Percentiles rank a stretch among this genome's conserved stretches.
Conservation (phyloP, 2,888 invertebrate genomes). For the Himalopsyche tibetana region DNA sequence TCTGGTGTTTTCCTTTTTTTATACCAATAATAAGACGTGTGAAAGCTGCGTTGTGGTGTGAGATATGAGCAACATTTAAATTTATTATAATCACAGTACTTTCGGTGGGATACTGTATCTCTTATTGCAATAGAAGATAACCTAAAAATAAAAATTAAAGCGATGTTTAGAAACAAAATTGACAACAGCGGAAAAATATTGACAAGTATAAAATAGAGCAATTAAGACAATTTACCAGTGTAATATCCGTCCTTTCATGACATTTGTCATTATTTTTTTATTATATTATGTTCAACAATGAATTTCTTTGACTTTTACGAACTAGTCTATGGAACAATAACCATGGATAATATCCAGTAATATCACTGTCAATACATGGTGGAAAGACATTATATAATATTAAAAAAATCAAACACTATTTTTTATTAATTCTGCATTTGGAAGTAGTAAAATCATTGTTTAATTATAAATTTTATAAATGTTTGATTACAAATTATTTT, state of each 20-base stretch:
- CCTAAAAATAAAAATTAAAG: constrained; percentile 39
- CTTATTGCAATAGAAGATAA: constrained; percentile 44
- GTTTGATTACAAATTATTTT: too few relatives aligned
- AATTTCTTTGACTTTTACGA: too few relatives aligned
- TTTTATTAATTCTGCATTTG: too few relatives aligned
- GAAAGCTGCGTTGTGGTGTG: constrained; percentile 66
- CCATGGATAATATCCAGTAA: too few relatives aligned
- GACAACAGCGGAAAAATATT: neutral
- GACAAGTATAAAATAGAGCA: neutral
- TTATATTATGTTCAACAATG: too few relatives aligned
- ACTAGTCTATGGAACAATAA: too few relatives aligned
- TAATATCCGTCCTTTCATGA: constrained; percentile 52
- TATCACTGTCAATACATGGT: too few relatives aligned
- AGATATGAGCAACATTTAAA: constrained; percentile 6
- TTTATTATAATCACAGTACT: constrained; percentile 41
- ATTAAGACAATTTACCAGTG: constrained; percentile 44
- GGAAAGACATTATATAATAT: too few relatives aligned
- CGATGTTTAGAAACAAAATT: neutral
- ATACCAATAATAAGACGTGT: constrained; percentile 70
- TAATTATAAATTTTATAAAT: too few relatives aligned
- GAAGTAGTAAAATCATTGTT: too few relatives aligned
- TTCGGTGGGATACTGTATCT: constrained; percentile 33
- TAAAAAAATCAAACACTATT: too few relatives aligned
- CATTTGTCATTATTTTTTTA: constrained; percentile 46
- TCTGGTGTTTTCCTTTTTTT: constrained; percentile 81